These are phyloP conservation scores for Drosophila novamexicana DNA, from an alignment of 1,140 invertebrate genomes.

Conservation along the genomic window DNA sequence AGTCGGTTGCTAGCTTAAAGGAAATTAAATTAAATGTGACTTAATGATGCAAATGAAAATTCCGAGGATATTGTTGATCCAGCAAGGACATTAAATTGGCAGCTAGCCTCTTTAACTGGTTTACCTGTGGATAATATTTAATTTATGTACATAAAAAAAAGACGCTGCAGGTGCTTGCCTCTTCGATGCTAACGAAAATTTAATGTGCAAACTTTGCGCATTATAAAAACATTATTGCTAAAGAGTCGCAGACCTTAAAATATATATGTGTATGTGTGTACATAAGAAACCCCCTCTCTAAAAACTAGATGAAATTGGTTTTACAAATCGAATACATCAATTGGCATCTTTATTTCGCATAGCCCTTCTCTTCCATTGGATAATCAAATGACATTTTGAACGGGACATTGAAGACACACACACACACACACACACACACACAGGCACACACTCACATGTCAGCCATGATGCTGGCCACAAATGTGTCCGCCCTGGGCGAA, in stretches of 20 bases:
- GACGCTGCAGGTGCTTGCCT: background rate
- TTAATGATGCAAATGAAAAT: conserved; percentile 71
- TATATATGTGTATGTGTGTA: conserved; percentile 10
- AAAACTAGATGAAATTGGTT: conserved; percentile 10
- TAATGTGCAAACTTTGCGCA: conserved; percentile 58
- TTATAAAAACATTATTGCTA: conserved; percentile 53
- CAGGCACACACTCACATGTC: conserved; percentile 40
- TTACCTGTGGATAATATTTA: conserved; percentile 19
- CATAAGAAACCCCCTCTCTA: conserved; percentile 22
- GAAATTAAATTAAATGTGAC: conserved; percentile 63
- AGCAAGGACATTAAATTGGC: conserved; percentile 35
- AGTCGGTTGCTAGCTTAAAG: background rate
- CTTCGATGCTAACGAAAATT: conserved; percentile 54
- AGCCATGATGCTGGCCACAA: conserved; percentile 60
- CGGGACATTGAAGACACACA: conserved; percentile 1
- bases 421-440: conserved; percentile 16
- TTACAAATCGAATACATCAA: conserved; percentile 11
- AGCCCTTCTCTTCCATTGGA: conserved; percentile 10
- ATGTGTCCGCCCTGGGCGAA: conserved; percentile 28
- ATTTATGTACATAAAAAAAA: conserved; percentile 10
- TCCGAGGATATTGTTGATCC: conserved; percentile 20
- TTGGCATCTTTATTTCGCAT: conserved; percentile 14
- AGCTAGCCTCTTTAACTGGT: background rate
- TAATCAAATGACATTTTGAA: conserved; percentile 33
- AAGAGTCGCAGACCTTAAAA: conserved; percentile 4